Percentiles rank a stretch among this genome's conserved stretches.
Evolutionary conservation across 2,113 vertebrate species (phyloP).

Genomic region (Tretioscincus oriximinensis): DNA sequence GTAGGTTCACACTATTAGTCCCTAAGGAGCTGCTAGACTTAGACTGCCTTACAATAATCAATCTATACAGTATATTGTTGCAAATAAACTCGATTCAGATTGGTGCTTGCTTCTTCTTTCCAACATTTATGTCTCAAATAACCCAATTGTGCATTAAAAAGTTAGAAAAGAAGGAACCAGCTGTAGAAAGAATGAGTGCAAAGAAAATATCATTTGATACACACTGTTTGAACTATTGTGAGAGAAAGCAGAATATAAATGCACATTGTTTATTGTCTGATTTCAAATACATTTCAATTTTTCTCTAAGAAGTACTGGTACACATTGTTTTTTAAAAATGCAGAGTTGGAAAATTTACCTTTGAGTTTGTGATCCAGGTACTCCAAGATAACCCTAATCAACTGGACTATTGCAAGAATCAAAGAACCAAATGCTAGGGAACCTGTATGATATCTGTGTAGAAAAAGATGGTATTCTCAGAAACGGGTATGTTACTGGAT

Average conservation of each 20-base stretch:
- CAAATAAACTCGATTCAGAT: too few species aligned
- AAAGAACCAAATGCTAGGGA: slow-evolving; percentile 93
- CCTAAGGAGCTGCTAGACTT: too few species aligned
- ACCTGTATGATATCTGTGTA: slow-evolving; percentile 90
- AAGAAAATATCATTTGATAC: too few species aligned
- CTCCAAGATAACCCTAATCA: slow-evolving; percentile 84
- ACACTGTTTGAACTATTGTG: too few species aligned
- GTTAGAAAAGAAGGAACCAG: too few species aligned
- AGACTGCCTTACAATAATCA: too few species aligned
- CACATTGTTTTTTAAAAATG: not conserved
- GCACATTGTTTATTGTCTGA: not conserved
- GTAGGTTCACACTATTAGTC: too few species aligned
- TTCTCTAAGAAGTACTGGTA: not conserved
- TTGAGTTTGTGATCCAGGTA: slow-evolving; percentile 89
- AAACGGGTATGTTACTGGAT: not conserved
- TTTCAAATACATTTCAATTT: not conserved
- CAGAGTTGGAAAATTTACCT: slow-evolving; percentile 70
- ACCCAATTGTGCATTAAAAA: too few species aligned
- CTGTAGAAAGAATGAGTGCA: too few species aligned
- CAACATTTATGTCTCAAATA: not conserved
- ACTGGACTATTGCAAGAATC: slow-evolving; percentile 86
- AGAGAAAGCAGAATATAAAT: too few species aligned
- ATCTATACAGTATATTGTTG: too few species aligned
- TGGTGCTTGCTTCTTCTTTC: too few species aligned
- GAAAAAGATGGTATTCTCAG: slow-evolving; percentile 29